Base-by-base conservation (phyloP, 2,113 vertebrate genomes). In the Ictalurus furcatus region DNA sequence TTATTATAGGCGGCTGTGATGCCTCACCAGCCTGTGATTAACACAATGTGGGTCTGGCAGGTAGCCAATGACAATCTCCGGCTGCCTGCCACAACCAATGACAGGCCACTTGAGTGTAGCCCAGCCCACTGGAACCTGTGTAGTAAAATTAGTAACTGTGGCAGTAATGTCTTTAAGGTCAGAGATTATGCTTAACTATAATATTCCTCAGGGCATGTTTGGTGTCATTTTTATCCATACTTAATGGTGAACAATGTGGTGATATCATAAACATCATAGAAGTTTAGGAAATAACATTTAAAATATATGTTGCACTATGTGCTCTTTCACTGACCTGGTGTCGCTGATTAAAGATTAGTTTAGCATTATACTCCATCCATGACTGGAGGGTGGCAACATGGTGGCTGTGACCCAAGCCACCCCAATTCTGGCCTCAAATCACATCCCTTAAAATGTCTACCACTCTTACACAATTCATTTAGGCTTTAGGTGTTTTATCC, bases 71-170 rank as follows among this genome's bases (percentile, higher is more conserved):
- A 89, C 82, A 86, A 85, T 69, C 71, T 82, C 58, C 48, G 59
- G 54, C 84, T 69, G 84, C 63, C 84, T 74, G 59, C n/a, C 59
- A 90, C 76, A 88, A 89, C 58, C 89, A 89, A 85, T 83, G 84
- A 90, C 69, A 85, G 59, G 74, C 59, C 84, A 37, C 40, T 56
- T 48, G 78, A 59, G 84, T 83, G 89, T 37, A 52, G 58, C 85
- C 71, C 67, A 65, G 90, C 90, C 85, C 48, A 79, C 89, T 88
- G 91, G 92, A 90, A 91, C 91, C 92, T 92, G 90, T 71, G 86
- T 52, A 52, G 48, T 52, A 52, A 52, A 52, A 52, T 52, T 52
- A 52, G 48, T 0, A 52, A 11, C 48, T 52, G 8, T 52, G 48
- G 48, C 48, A 52, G 48, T 52, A 52, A 52, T 9, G 2, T 52